phyloP scores from a whole-genome alignment of 2,888 invertebrate species.

The Xanthorhoe designata region DNA sequence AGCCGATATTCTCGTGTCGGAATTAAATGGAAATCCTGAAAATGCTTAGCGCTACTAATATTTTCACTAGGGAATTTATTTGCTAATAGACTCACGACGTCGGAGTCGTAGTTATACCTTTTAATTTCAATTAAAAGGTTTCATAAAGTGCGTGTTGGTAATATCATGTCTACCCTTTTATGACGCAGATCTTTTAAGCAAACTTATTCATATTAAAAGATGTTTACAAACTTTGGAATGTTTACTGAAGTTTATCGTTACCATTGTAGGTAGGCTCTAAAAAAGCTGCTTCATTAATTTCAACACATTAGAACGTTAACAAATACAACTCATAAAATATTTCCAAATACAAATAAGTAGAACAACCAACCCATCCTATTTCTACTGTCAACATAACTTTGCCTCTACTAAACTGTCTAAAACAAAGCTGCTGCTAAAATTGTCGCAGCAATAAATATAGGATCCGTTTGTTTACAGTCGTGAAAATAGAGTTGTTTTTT shows the following conservation, averaged over 20 bases:
- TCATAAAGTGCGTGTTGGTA: neutral
- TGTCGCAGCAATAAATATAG: conserved; percentile 44
- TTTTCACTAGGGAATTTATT: conserved; percentile 6
- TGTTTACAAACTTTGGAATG: too few species aligned
- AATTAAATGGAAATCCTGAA: conserved; percentile 21
- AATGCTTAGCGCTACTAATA: conserved; percentile 14
- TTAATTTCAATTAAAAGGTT: conserved; percentile 63
- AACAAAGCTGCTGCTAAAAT: conserved; percentile 42
- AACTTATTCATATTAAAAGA: too few species aligned
- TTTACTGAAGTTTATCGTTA: neutral
- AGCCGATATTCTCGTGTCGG: conserved; percentile 9
- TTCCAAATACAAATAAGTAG: conserved; percentile 27
- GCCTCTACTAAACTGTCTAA: conserved; percentile 34
- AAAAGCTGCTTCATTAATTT: neutral
- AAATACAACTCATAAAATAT: conserved; percentile 33
- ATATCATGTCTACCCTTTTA: too few species aligned
- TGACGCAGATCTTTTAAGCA: too few species aligned
- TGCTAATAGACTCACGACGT: conserved; percentile 8
- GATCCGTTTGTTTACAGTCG: conserved; percentile 40
- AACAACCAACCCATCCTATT: conserved; percentile 19
- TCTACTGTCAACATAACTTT: conserved; percentile 33
- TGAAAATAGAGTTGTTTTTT: conserved; percentile 42
- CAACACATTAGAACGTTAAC: conserved; percentile 30
- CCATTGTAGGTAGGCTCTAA: neutral
- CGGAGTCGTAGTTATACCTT: neutral